phyloP scores from a whole-genome alignment of 2,797 vertebrate species.

The Betta splendens region DNA sequence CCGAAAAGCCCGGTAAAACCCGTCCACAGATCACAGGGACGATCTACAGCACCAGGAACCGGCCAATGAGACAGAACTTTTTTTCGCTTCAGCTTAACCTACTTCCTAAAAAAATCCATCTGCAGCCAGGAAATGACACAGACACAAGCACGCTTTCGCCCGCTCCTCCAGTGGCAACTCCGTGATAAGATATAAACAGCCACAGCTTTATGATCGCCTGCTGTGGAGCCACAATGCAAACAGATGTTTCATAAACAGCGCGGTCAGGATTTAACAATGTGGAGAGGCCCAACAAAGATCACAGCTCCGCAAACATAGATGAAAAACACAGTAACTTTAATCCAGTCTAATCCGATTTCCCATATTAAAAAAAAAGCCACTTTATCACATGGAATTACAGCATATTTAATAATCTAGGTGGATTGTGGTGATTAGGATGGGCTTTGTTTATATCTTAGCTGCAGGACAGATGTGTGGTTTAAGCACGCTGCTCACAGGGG shows the following conservation, averaged over 20 bases:
- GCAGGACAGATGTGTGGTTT: conserved; percentile 62
- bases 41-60: conserved; percentile 11
- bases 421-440: conserved; percentile 44
- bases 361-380: conserved; percentile 4
- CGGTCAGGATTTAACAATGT: background rate
- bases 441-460: conserved; percentile 48
- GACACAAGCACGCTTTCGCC: conserved; percentile 13
- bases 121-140: conserved; percentile 13
- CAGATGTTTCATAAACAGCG: conserved; percentile 1
- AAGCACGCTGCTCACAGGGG: conserved; percentile 29
- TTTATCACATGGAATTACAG: conserved; percentile 25
- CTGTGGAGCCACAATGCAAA: background rate
- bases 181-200: conserved; percentile 5
- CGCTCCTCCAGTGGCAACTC: conserved; percentile 9
- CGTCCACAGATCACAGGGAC: conserved; percentile 31
- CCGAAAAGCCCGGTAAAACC: conserved; percentile 7
- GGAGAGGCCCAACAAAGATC: conserved; percentile 9
- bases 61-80: conserved; percentile 24
- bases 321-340: conserved; percentile 27
- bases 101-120: conserved; percentile 28
- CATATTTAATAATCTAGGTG: conserved; percentile 49
- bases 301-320: background rate
- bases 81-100: conserved; percentile 29
- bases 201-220: conserved; percentile 6
- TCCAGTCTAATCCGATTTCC: conserved; percentile 36